Base-by-base conservation (phyloP, 2,888 invertebrate species). In the Rhagium mordax region DNA sequence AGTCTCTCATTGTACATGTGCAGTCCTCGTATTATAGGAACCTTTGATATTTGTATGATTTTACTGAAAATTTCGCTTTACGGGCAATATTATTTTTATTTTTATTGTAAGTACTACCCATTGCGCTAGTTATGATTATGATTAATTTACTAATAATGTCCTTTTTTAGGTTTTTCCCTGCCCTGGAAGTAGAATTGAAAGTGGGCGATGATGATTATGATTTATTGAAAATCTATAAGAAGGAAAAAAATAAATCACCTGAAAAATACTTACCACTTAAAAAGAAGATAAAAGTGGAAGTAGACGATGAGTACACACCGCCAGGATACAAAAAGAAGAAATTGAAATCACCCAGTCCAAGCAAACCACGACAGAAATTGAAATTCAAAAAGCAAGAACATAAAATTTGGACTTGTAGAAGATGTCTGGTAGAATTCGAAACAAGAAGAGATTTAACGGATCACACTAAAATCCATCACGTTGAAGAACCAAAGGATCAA, bases 401-500 rank as follows among this genome's bases (percentile, higher is more conserved):
- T 49, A 83, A 80, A 66, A 76, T 78, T 24, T 85, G 84, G 84
- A 80, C 81, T 0, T 86, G 86, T 76, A 80, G 82, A 47, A 82
- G 83, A 62, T 86, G 86, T 68, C 55, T 81, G 18, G 76, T 79
- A 33, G 81, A 82, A 51, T 85, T 86, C 70, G 76, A 77, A 8
- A 81, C 81, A 0, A 78, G 84, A 3, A 82, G 81, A 60, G 77
- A 77, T 5, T 76, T 85, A 7, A 78, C 81, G 3, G 82, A 81
- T 3, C 86, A 87, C 75, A 81, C 81, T n/a, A 84, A 84, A 74
- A 74, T 75, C 10, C 78, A 77, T 53, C 82, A 82, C 62, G 77
- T 71, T 13, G 89, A 78, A 10, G 78, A 79, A 15, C 71, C 74
- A 13, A 76, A 70, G 24, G 82, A 81, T 21, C 72, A 81, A 13